Evolutionary conservation across 2,888 invertebrate genomes (phyloP).

Genomic region (Eilema caniola): DNA sequence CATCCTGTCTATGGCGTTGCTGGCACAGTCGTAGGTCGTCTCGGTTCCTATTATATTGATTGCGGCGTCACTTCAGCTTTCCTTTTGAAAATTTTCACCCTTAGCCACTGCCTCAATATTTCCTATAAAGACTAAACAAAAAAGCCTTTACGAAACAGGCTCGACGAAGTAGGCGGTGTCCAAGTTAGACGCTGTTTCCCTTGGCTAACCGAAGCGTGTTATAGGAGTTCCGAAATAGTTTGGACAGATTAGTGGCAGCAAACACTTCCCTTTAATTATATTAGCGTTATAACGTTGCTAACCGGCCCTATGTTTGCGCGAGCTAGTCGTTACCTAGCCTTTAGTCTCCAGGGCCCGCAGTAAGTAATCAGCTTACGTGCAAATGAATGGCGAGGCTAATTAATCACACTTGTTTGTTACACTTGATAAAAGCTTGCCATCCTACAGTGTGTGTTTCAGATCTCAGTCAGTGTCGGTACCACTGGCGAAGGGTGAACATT

Average conservation of each 20-base stretch:
- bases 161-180: neutral
- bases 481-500: too few species aligned
- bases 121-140: neutral
- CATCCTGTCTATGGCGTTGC: too few species aligned
- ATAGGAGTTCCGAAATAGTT: neutral
- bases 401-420: constrained; percentile 41
- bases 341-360: neutral
- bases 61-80: too few species aligned
- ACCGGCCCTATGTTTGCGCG: neutral
- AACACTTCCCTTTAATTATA: constrained; percentile 3
- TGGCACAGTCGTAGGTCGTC: too few species aligned
- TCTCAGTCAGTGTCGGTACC: neutral
- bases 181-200: neutral
- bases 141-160: neutral
- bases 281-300: neutral
- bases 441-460: constrained; percentile 9
- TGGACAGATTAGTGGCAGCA: constrained; percentile 4
- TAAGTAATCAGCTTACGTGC: constrained; percentile 7
- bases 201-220: neutral
- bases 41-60: too few species aligned
- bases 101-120: too few species aligned
- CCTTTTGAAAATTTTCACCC: too few species aligned
- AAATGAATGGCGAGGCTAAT: constrained; percentile 38
- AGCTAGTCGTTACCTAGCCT: neutral
- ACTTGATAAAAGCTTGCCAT: constrained; percentile 38